Conservation (phyloP, 2,888 invertebrate genomes). For the Netelia virgata region DNA sequence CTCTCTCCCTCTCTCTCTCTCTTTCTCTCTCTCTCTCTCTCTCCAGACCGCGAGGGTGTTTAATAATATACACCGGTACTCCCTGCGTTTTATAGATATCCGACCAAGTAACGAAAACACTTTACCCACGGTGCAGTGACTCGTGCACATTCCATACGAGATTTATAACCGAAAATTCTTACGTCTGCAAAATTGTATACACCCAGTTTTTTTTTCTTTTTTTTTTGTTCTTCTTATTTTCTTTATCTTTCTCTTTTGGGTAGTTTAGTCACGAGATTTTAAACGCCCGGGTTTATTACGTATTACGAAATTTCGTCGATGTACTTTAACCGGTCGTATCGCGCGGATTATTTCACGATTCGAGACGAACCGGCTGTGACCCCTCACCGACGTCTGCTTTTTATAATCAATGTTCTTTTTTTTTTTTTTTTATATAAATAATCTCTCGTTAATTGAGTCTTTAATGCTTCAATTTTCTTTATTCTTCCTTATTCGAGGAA, state of each 20-base stretch:
- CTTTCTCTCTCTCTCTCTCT: neutral
- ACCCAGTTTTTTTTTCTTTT: neutral
- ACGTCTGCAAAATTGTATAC: neutral
- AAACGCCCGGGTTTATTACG: neutral
- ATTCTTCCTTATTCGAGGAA: too few species aligned
- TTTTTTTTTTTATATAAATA: neutral
- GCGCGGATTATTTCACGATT: neutral
- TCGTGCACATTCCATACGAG: neutral
- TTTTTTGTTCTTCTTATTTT: neutral
- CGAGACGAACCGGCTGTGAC: neutral
- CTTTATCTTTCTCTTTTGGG: too few species aligned
- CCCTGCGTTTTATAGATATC: neutral
- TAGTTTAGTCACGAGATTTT: neutral
- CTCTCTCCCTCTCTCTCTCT: constrained; percentile 1
- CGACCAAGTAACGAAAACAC: constrained; percentile 1
- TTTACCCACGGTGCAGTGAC: constrained; percentile 34
- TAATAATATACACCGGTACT: constrained; percentile 47
- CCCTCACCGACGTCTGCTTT: neutral
- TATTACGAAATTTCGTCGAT: neutral
- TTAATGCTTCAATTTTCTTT: neutral
- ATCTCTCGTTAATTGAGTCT: neutral
- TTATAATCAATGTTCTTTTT: neutral
- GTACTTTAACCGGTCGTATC: neutral
- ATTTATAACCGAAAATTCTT: neutral
- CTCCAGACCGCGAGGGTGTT: constrained; percentile 25